Base-by-base conservation (phyloP, 2,113 vertebrate species). In the Brachypteracias leptosomus region DNA sequence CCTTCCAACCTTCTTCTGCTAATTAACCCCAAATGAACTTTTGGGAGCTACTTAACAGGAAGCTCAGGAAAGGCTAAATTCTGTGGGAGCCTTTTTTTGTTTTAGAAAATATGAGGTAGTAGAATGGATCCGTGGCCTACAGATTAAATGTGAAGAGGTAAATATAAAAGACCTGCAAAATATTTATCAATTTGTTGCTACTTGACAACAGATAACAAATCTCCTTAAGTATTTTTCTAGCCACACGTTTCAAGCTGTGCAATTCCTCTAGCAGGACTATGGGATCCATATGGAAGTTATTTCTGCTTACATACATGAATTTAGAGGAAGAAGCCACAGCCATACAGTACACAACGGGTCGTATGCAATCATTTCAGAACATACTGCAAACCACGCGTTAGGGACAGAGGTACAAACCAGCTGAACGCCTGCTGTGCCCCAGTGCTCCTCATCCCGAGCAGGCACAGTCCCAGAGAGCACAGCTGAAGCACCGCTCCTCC, bases 341-440 rank as follows among this genome's bases (percentile, higher is more conserved):
- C 36, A 18, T 5, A 15, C 3, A 38, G 24, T 5, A 51, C 11
- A 5, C 19, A 54, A 31, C 0, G 1, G n/a, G 7, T 3, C 9
- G 24, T 3, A 51, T 0, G 10, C 19, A 16, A 84, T 24, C 40
- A 40, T 57, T 79, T 61, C 63, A 19, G 58, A 29, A 31, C 7
- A 6, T 1, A 15, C 0, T 9, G 79, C 28, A 49, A n/a, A 25
- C 33, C 16, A 61, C 57, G 26, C 0, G 3, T 4, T 14, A 9
- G 24, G 38, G 55, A 9, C 1, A 49, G 65, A 0, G 4, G 31
- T 28, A 55, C 16, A n/a, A 31, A 51, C 0, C 24, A 17, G 44
- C 10, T 0, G 2, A 51, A 38, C 38, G 42, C 68, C 76, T 46
- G 76, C 84, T 42, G 51, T 49, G 46, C 35, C 25, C 40, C 29